Conservation (phyloP, 2,888 invertebrate genomes). For the Macrophya alboannulata region DNA sequence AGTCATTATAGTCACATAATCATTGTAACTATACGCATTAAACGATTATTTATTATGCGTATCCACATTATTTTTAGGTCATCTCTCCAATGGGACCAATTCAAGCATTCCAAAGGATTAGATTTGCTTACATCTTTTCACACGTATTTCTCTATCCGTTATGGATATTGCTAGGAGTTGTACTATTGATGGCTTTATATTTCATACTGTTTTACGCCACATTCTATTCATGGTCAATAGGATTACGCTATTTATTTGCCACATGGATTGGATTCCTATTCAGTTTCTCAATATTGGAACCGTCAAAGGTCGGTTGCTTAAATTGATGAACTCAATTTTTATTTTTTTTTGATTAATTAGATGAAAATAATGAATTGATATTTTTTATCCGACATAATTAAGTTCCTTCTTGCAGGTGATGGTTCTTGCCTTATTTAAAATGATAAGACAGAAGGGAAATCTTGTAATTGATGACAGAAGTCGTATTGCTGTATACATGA, state of each 20-base stretch:
- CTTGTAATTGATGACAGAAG: constrained; percentile 54
- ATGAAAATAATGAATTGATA: background rate
- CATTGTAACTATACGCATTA: background rate
- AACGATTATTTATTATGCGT: constrained; percentile 7
- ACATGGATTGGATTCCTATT: constrained; percentile 39
- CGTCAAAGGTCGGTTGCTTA: constrained; percentile 1
- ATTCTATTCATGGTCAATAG: constrained; percentile 48
- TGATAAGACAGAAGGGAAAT: constrained; percentile 18
- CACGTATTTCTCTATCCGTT: constrained; percentile 49
- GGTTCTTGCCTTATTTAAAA: constrained; percentile 23
- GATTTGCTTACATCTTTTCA: constrained; percentile 42
- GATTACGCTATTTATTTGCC: constrained; percentile 51
- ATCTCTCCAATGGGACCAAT: constrained; percentile 48
- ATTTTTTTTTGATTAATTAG: background rate
- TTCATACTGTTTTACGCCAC: constrained; percentile 48
- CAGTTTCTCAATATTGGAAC: constrained; percentile 50
- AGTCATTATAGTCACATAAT: constrained; percentile 1
- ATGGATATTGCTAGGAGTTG: constrained; percentile 29
- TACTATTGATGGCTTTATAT: constrained; percentile 43
- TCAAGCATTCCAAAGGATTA: constrained; percentile 42
- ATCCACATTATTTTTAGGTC: constrained; percentile 3
- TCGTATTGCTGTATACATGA: constrained; percentile 43
- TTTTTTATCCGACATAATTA: background rate
- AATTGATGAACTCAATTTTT: background rate
- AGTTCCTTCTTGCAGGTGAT: constrained; percentile 1